Evolutionary conservation across 2,888 invertebrate genomes (phyloP).

Genomic region (Clitarchus hookeri): DNA sequence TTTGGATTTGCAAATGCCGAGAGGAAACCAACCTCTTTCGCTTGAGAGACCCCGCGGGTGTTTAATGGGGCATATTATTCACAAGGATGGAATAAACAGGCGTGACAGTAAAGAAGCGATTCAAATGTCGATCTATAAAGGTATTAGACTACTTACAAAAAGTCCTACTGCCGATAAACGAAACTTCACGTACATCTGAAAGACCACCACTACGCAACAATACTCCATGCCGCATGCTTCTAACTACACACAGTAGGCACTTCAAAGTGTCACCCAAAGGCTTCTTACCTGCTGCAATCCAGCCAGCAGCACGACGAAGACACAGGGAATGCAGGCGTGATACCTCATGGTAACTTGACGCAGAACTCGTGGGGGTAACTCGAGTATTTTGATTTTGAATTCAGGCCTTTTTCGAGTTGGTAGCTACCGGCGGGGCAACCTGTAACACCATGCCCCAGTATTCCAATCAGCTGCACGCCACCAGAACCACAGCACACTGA

Average conservation of each 20-base stretch:
- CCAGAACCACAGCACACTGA: background rate
- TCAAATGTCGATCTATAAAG: background rate
- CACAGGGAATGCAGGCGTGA: background rate
- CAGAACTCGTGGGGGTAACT: background rate
- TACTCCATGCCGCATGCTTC: background rate
- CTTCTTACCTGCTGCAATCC: slow-evolving; percentile 37
- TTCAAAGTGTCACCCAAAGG: background rate
- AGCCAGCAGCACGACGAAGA: slow-evolving; percentile 34
- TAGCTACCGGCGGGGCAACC: background rate
- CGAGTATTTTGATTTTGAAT: background rate
- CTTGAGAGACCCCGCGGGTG: background rate
- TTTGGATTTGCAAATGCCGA: background rate
- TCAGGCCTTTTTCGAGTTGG: background rate
- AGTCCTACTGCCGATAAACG: background rate
- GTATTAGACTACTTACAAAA: no score
- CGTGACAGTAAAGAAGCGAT: background rate
- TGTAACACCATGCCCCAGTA: slow-evolving; percentile 11
- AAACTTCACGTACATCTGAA: background rate
- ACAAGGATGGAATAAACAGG: background rate
- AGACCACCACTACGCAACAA: background rate
- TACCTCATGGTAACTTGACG: slow-evolving; percentile 7
- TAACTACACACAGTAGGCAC: background rate
- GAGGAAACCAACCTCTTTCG: background rate
- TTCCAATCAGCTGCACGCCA: slow-evolving; percentile 11
- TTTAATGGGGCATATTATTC: background rate